phyloP scores from a whole-genome alignment of 2,888 invertebrate genomes.

The Hermodice carunculata region DNA sequence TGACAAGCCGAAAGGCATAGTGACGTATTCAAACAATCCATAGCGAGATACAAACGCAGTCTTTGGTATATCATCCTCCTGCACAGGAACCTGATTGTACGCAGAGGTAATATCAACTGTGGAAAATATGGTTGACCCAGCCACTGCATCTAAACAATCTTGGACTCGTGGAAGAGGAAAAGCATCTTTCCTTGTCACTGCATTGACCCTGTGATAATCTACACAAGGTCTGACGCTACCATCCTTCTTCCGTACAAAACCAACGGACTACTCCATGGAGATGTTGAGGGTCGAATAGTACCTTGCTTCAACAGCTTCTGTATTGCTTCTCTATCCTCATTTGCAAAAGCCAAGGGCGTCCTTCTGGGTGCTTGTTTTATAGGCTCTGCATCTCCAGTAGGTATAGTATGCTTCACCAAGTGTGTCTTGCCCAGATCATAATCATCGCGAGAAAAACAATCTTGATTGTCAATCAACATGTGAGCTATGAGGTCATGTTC shows the following conservation, averaged over 20 bases:
- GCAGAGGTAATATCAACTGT: slow-evolving; percentile 30
- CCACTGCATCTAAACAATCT: slow-evolving; percentile 19
- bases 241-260: slow-evolving; percentile 4
- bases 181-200: slow-evolving; percentile 11
- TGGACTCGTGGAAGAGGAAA: slow-evolving; percentile 33
- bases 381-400: slow-evolving; percentile 5
- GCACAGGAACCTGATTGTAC: slow-evolving; percentile 12
- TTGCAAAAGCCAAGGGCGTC: background rate
- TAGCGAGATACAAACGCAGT: slow-evolving; percentile 11
- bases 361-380: background rate
- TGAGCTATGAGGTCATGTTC: too few species aligned
- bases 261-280: background rate
- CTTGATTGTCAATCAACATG: too few species aligned
- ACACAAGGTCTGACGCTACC: slow-evolving; percentile 34
- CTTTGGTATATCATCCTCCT: slow-evolving; percentile 7
- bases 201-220: slow-evolving; percentile 38
- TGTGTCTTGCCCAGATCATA: background rate
- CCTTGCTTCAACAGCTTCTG: background rate
- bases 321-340: background rate
- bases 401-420: background rate
- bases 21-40: slow-evolving; percentile 4
- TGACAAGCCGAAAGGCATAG: slow-evolving; percentile 6
- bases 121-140: slow-evolving; percentile 30
- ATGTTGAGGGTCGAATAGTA: background rate
- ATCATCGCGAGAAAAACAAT: too few species aligned